Conservation (phyloP, 2,113 vertebrate genomes). For the Rana temporaria region DNA sequence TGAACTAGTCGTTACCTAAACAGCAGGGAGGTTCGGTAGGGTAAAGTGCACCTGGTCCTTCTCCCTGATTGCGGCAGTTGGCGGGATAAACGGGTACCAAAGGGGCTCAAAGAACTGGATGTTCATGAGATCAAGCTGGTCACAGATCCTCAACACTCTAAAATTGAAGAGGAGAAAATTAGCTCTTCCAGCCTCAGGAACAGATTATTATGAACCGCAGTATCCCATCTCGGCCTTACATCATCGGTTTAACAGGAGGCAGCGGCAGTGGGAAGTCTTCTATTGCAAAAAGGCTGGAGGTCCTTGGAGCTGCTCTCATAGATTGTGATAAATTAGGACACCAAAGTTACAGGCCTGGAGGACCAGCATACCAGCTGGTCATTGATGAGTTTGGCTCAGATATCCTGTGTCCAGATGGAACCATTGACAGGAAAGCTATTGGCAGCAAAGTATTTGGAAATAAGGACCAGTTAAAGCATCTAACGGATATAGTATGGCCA, state of each 20-base stretch:
- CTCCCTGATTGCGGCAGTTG: too few relatives aligned
- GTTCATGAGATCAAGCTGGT: slow-evolving; percentile 86
- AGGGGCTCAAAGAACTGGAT: slow-evolving; percentile 81
- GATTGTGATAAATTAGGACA: slow-evolving; percentile 91
- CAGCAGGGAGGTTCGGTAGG: too few relatives aligned
- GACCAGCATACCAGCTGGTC: slow-evolving; percentile 78
- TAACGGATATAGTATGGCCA: too few relatives aligned
- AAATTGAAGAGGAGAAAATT: slow-evolving; percentile 94
- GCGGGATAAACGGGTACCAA: too few relatives aligned
- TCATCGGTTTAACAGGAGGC: slow-evolving; percentile 91
- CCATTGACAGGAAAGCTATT: too few relatives aligned
- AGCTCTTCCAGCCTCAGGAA: slow-evolving; percentile 92
- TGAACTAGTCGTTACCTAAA: too few relatives aligned
- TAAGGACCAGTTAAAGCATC: too few relatives aligned
- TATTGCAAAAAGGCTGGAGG: slow-evolving; percentile 79
- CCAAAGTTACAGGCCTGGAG: slow-evolving; percentile 76
- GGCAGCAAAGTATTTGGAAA: too few relatives aligned
- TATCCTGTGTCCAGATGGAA: too few relatives aligned
- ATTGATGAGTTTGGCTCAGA: slow-evolving; percentile 87
- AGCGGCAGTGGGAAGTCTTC: slow-evolving; percentile 93
- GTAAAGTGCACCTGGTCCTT: too few relatives aligned
- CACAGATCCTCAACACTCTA: slow-evolving; percentile 81
- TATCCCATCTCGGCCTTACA: slow-evolving; percentile 75
- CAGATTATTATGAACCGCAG: slow-evolving; percentile 77
- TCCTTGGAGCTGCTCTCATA: slow-evolving; percentile 80